These are phyloP conservation scores for Mellilla xanthometata DNA, from an alignment of 2,888 invertebrate genomes.

Conservation along the genomic window DNA sequence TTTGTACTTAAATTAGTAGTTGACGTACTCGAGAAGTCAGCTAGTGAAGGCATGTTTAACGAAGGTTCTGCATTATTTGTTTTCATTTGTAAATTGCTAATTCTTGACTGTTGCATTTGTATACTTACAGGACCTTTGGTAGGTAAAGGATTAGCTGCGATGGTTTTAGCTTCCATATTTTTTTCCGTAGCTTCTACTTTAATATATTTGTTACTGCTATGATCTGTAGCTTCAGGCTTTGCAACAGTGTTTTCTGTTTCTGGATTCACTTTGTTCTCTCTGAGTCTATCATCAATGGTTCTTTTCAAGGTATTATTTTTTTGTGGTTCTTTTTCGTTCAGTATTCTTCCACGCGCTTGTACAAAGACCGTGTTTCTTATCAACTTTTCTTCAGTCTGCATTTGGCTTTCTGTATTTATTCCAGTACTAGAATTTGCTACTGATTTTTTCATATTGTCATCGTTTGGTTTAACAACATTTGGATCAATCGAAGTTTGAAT, in stretches of 20 bases:
- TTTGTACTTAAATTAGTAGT: background rate
- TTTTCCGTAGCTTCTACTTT: constrained; percentile 3
- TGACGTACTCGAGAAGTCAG: too few species aligned
- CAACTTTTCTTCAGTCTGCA: constrained; percentile 52
- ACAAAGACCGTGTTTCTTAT: constrained; percentile 69
- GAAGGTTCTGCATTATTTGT: background rate
- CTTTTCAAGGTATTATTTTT: constrained; percentile 11
- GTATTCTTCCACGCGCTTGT: constrained; percentile 64
- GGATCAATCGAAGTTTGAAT: background rate
- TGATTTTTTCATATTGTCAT: constrained; percentile 24
- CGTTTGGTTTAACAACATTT: background rate
- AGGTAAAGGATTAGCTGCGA: background rate
- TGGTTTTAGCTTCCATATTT: background rate
- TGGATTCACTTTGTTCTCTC: background rate
- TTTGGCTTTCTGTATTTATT: constrained; percentile 14
- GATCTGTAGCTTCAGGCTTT: background rate
- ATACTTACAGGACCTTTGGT: background rate
- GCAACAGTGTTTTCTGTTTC: background rate
- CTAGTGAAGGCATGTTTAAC: background rate
- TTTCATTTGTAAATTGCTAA: constrained; percentile 1
- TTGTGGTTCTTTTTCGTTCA: constrained; percentile 47
- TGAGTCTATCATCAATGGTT: constrained; percentile 3
- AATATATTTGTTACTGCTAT: constrained; percentile 7
- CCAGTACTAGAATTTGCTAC: constrained; percentile 20
- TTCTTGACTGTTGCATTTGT: background rate